Conservation (phyloP, 2,797 vertebrate genomes). For the Cichlasoma orientale region DNA sequence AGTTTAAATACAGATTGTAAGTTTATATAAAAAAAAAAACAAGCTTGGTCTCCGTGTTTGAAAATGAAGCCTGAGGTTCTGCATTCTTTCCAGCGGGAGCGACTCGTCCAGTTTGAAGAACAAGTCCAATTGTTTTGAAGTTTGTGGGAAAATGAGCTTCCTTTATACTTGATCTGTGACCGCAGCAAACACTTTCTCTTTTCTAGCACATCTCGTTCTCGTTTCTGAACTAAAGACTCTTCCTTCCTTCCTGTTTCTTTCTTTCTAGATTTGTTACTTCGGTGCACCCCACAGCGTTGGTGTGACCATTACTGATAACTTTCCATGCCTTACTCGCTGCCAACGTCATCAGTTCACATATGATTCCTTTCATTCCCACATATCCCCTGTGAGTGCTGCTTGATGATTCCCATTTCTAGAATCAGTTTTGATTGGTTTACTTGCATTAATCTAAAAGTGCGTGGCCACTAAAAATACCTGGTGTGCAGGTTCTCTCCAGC, state of each 20-base stretch:
- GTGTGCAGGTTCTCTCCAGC: constrained; percentile 1
- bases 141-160: no score
- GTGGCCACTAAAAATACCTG: neutral
- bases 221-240: neutral
- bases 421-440: neutral
- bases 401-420: neutral
- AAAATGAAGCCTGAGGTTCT: no score
- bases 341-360: neutral
- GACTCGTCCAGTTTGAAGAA: no score
- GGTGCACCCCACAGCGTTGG: no score
- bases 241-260: no score
- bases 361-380: neutral
- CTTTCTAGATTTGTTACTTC: neutral
- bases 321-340: neutral
- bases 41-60: no score
- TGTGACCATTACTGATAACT: neutral
- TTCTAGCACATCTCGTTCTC: no score
- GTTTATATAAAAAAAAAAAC: no score
- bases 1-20: neutral
- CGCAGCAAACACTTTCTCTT: no score
- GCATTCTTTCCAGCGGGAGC: no score
- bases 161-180: no score
- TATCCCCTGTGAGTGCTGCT: neutral
- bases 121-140: no score
- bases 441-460: neutral